Percentiles rank a stretch among this genome's conserved stretches.
phyloP scores from a whole-genome alignment of 2,888 invertebrate species.

The Macrophya annulata region DNA sequence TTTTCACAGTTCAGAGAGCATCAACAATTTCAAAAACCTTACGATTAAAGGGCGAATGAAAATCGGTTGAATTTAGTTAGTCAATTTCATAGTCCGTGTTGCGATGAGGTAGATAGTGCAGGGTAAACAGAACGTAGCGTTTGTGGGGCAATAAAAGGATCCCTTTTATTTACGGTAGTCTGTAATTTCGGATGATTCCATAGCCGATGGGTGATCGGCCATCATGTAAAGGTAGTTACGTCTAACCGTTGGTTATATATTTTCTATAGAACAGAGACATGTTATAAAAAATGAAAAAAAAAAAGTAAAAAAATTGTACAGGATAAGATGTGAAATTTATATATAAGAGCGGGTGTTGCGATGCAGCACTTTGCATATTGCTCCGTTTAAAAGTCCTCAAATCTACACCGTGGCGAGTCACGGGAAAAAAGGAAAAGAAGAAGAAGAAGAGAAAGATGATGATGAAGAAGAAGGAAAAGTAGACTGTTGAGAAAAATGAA shows the following conservation, averaged over 20 bases:
- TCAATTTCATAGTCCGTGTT: background rate
- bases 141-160: background rate
- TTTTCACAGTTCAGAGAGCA: no score
- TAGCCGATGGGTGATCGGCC: background rate
- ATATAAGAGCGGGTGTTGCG: background rate
- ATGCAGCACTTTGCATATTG: constrained; percentile 40
- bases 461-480: background rate
- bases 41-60: background rate
- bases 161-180: constrained; percentile 6
- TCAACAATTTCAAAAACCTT: background rate
- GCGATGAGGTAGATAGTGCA: background rate
- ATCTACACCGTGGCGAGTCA: background rate
- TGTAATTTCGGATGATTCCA: background rate
- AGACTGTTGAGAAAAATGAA: background rate
- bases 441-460: no score
- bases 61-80: constrained; percentile 10
- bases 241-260: background rate
- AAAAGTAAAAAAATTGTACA: background rate
- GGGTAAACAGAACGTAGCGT: background rate
- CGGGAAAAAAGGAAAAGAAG: background rate
- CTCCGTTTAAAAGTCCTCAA: constrained; percentile 20
- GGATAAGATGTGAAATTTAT: background rate
- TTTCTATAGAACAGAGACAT: background rate
- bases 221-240: background rate
- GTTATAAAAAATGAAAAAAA: background rate